Conservation (phyloP, 1,140 invertebrate genomes). For the Drosophila biarmipes region DNA sequence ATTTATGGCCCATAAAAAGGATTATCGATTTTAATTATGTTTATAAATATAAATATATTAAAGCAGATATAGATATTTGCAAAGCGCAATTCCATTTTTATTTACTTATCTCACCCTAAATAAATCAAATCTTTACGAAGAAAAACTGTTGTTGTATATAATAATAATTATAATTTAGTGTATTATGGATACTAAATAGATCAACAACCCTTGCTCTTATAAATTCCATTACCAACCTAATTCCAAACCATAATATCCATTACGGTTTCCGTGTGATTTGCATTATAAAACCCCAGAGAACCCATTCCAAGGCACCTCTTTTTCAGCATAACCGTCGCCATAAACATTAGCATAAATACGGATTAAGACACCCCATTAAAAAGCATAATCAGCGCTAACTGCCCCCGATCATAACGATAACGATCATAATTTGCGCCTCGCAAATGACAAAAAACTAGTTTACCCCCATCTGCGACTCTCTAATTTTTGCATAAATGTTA, state of each 20-base stretch:
- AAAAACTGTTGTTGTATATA: no score
- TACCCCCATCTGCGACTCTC: conserved; percentile 29
- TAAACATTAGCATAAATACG: conserved; percentile 42
- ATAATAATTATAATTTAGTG: no score
- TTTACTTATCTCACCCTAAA: no score
- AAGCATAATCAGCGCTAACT: conserved; percentile 58
- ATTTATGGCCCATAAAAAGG: background rate
- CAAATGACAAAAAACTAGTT: conserved; percentile 65
- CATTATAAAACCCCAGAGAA: conserved; percentile 8
- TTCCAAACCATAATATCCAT: conserved; percentile 8
- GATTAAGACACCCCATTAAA: conserved; percentile 42
- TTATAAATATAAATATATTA: background rate
- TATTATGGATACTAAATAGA: background rate
- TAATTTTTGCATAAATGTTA: conserved; percentile 75
- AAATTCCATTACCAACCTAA: background rate
- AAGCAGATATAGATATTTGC: no score
- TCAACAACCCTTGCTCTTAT: background rate
- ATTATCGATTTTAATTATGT: background rate
- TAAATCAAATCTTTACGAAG: no score
- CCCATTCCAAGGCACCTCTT: background rate
- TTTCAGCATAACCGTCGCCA: conserved; percentile 13
- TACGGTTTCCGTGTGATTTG: conserved; percentile 16
- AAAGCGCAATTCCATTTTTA: no score
- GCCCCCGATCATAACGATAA: conserved; percentile 51
- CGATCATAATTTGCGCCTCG: conserved; percentile 53